These are phyloP conservation scores for Physocephala rufipes DNA, from an alignment of 2,888 invertebrate genomes.

Conservation along the genomic window DNA sequence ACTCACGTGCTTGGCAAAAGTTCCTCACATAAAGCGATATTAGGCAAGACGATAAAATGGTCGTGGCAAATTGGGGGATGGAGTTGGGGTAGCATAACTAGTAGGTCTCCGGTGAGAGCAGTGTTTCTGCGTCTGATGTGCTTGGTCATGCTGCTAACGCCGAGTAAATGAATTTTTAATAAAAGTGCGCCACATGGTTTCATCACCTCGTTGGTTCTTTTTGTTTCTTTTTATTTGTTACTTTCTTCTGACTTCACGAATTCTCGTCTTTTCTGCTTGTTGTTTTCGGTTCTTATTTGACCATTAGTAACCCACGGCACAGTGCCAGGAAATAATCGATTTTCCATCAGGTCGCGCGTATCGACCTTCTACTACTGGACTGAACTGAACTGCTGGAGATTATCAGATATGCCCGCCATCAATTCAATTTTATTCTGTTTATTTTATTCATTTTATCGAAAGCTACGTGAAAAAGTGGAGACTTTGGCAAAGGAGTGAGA, in stretches of 20 bases:
- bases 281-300: slow-evolving; percentile 30
- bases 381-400: background rate
- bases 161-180: slow-evolving; percentile 34
- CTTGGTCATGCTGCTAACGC: background rate
- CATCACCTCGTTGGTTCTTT: slow-evolving; percentile 14
- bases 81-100: background rate
- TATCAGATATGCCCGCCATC: slow-evolving; percentile 5
- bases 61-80: background rate
- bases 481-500: too few relatives aligned
- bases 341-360: slow-evolving; percentile 22
- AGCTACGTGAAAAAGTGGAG: background rate
- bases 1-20: too few relatives aligned
- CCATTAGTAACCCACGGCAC: slow-evolving; percentile 19
- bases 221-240: background rate
- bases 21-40: too few relatives aligned
- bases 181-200: slow-evolving; percentile 34
- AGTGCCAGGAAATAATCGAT: slow-evolving; percentile 24
- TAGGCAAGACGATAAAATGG: too few relatives aligned
- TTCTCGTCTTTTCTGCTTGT: background rate
- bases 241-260: background rate
- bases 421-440: background rate
- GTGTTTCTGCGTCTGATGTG: background rate
- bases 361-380: background rate
- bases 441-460: background rate
- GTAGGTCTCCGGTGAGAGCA: background rate